Base-by-base conservation (phyloP, 1,140 invertebrate genomes). In the Lutraria rhynchaena region DNA sequence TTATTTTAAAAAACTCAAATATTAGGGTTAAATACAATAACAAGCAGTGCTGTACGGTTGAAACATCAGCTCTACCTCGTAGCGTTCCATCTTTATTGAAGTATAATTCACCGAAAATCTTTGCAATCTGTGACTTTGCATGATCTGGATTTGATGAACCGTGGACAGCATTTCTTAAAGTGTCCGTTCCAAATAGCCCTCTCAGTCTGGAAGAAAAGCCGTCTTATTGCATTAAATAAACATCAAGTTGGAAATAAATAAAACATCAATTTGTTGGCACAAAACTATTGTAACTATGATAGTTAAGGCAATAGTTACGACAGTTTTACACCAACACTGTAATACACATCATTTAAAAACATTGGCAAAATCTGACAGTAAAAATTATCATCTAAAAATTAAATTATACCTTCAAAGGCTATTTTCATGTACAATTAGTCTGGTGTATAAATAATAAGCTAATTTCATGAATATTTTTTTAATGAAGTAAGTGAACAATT, bases 101-200 rank as follows among this genome's bases (percentile, higher is more conserved):
- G 46, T 89, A 82, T 53, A 92, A 76, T 82, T 89, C 87, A 81
- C 91, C 91, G 83, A 92, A 93, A 60, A 93, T 84, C 33, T 86
- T 80, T 55, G 87, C 70, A 13, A 92, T 91, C 11, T 83, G 60
- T 19, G 81, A n/a, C 58, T 86, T 73, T 0, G 89, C 92, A 57
- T 91, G 85, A 15, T 89, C 87, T 58, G 49, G 9, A 46, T 83
- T 83, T 9, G 88, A 87, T 51, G 88, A 87, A 4, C 91, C 92
- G 65, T 93, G 91, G 0, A 93, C 85, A 24, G 91, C 92, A 84
- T 93, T 93, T 31, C 86, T 73, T 24, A 90, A 65, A 9, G 90
- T 82, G 82, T 90, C 87, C 53, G 41, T 65, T 19, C 92, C 92
- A 87, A 87, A 93, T 57, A 83, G 49, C 29, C 90, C 92, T 61